Conservation (phyloP, 2,113 vertebrate genomes). For the Silurus glanis region DNA sequence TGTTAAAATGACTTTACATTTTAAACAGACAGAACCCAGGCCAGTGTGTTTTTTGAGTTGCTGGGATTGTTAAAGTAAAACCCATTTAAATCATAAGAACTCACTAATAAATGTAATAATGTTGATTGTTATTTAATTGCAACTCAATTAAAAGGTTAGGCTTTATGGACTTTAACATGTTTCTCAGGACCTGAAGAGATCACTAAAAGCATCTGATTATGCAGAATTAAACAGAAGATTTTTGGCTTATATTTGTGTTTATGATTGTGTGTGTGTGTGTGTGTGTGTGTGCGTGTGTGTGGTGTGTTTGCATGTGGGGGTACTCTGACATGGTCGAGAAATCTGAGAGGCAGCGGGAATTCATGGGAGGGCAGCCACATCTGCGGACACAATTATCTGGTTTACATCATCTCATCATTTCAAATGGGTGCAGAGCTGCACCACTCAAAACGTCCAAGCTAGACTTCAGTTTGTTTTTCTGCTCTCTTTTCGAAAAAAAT, state of each 20-base stretch:
- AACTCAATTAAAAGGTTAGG: neutral
- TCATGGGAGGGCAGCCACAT: conserved; percentile 74
- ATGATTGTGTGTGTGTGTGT: neutral
- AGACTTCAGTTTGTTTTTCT: conserved; percentile 5
- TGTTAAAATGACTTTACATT: neutral
- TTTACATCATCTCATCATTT: conserved; percentile 67
- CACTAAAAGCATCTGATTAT: neutral
- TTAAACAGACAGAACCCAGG: neutral
- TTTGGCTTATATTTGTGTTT: too few relatives aligned
- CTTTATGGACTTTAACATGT: neutral
- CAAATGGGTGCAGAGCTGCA: conserved; percentile 42
- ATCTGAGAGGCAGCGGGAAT: conserved; percentile 71
- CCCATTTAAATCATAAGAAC: neutral
- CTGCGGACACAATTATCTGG: conserved; percentile 72
- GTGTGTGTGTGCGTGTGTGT: conserved; percentile 16
- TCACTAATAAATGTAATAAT: neutral
- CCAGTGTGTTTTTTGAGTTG: neutral
- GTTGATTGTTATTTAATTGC: neutral
- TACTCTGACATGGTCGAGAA: conserved; percentile 62
- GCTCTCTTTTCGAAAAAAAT: neutral
- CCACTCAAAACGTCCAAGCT: neutral
- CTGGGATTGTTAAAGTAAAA: neutral
- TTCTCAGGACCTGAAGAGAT: neutral
- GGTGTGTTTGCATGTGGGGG: conserved; percentile 48
- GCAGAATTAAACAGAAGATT: neutral